Percentiles rank a stretch among this genome's conserved stretches.
Evolutionary conservation across 2,113 vertebrate genomes (phyloP).

Genomic region (Sciurus niger): DNA sequence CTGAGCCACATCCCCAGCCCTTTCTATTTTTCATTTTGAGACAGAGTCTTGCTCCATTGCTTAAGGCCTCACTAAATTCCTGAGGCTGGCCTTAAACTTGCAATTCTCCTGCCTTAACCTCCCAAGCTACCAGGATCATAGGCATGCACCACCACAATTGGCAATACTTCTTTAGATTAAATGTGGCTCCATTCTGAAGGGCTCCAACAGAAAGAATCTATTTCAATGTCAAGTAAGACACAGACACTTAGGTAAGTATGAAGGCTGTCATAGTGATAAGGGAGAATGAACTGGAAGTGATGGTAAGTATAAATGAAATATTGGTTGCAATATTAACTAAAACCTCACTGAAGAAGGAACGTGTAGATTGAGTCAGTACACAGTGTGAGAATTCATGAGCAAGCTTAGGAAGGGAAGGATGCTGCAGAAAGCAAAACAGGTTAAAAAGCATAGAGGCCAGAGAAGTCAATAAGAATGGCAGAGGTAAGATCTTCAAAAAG

Average conservation of each 20-base stretch:
- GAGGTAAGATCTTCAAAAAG: neutral
- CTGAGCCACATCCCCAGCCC: too few relatives aligned
- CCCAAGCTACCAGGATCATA: too few relatives aligned
- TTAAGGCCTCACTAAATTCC: too few relatives aligned
- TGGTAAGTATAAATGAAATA: neutral
- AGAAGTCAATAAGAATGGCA: neutral
- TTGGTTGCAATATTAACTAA: neutral
- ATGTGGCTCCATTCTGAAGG: neutral
- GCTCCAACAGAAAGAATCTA: neutral
- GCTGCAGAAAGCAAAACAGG: neutral
- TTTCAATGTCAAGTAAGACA: neutral
- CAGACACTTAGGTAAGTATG: neutral
- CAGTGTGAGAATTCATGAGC: neutral
- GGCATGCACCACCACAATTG: too few relatives aligned
- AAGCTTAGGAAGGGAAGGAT: neutral
- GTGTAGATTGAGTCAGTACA: neutral
- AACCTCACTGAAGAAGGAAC: neutral
- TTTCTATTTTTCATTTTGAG: too few relatives aligned
- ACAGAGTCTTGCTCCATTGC: too few relatives aligned
- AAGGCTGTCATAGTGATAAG: too few relatives aligned
- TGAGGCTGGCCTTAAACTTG: too few relatives aligned
- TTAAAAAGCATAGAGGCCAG: neutral
- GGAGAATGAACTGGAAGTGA: neutral
- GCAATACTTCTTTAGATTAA: neutral
- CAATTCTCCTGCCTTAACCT: too few relatives aligned